These are phyloP conservation scores for Palaemon carinicauda DNA, from an alignment of 1,140 invertebrate genomes.

Conservation along the genomic window DNA sequence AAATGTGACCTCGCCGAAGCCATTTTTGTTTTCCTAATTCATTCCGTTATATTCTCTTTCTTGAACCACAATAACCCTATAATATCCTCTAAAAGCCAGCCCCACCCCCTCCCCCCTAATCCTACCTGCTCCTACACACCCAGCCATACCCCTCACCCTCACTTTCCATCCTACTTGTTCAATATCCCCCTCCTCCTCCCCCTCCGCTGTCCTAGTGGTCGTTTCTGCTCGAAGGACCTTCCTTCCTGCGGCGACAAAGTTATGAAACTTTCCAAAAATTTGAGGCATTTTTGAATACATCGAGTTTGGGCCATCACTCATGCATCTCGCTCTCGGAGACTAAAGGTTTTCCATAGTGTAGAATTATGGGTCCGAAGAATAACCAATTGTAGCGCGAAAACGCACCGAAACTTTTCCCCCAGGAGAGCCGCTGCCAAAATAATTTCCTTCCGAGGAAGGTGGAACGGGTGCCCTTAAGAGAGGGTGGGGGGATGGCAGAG, in stretches of 20 bases:
- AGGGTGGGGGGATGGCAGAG: no score
- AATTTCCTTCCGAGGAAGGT: no score
- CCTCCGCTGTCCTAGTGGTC: not conserved
- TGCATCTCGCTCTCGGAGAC: not conserved
- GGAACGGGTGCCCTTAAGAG: no score
- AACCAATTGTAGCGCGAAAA: not conserved
- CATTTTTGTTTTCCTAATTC: not conserved
- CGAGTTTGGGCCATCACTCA: not conserved
- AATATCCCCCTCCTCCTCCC: not conserved
- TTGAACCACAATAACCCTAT: not conserved
- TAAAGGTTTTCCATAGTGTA: conserved; percentile 12
- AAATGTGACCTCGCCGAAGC: no score
- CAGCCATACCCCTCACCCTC: not conserved
- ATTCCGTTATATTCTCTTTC: not conserved
- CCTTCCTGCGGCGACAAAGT: not conserved
- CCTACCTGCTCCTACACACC: not conserved
- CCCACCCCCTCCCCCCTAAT: not conserved
- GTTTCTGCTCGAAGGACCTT: not conserved
- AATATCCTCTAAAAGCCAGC: not conserved
- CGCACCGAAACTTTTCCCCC: no score
- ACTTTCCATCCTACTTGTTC: not conserved
- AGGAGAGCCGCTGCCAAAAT: no score
- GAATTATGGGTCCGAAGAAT: conserved; percentile 3
- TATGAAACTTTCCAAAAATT: conserved; percentile 7
- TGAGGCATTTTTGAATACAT: conserved; percentile 12